Percentiles rank a stretch among this genome's conserved stretches.
phyloP scores from a whole-genome alignment of 2,797 vertebrate genomes.

The Sciaenops ocellatus region DNA sequence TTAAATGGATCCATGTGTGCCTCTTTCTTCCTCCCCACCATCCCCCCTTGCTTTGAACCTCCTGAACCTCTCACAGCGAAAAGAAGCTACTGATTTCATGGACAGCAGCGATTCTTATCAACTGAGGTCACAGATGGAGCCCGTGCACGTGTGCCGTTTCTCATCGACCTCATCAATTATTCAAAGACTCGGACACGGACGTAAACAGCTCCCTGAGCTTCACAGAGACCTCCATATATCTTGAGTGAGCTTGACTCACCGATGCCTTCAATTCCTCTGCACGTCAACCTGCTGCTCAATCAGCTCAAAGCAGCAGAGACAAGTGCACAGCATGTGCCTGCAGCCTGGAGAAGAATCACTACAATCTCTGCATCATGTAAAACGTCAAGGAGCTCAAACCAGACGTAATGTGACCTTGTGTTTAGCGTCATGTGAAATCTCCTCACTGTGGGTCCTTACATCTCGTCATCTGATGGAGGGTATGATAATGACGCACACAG shows the following conservation, averaged over 20 bases:
- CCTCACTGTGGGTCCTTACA: not conserved
- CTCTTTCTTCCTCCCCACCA: not conserved
- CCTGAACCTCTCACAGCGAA: constrained; percentile 13
- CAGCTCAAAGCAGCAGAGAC: not conserved
- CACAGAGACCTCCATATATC: constrained; percentile 14
- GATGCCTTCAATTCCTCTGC: constrained; percentile 16
- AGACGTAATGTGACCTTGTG: not conserved
- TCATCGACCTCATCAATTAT: constrained; percentile 61
- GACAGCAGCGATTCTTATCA: constrained; percentile 53
- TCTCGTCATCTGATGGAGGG: constrained; percentile 24
- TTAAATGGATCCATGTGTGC: constrained; percentile 36
- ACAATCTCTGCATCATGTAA: constrained; percentile 3
- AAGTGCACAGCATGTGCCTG: not conserved
- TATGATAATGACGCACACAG: constrained; percentile 30
- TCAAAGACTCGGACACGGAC: constrained; percentile 38
- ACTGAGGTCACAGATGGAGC: constrained; percentile 57
- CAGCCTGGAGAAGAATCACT: not conserved
- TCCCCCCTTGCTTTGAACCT: not conserved
- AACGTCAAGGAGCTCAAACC: constrained; percentile 24
- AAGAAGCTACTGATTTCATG: constrained; percentile 51
- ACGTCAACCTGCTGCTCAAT: constrained; percentile 1
- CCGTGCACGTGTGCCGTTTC: constrained; percentile 21
- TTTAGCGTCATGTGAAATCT: constrained; percentile 2
- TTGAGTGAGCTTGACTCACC: constrained; percentile 25
- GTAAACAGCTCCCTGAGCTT: constrained; percentile 40